phyloP scores from a whole-genome alignment of 2,113 vertebrate species.

The Rhineura floridana region DNA sequence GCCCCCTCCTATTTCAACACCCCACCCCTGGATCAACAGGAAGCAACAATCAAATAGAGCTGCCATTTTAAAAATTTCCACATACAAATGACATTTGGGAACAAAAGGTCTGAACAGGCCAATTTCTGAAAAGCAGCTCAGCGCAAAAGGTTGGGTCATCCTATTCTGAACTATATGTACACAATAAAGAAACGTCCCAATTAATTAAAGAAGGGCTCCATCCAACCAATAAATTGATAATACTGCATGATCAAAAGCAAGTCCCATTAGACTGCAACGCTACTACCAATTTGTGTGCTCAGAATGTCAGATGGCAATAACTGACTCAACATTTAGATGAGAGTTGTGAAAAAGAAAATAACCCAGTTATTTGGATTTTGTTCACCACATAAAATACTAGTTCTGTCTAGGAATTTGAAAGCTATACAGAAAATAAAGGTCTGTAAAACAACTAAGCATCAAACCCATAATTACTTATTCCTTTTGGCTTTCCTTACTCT shows the following conservation, averaged over 20 bases:
- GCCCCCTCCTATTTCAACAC: background rate
- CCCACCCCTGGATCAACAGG: background rate
- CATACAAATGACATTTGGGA: background rate
- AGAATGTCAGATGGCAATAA: background rate
- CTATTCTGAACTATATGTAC: background rate
- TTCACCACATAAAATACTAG: background rate
- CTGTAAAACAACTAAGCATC: background rate
- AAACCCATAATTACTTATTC: accelerated
- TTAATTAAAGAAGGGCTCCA: background rate
- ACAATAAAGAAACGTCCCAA: background rate
- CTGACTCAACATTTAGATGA: accelerated
- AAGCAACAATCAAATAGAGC: too few species aligned
- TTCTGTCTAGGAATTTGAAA: background rate
- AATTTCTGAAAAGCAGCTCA: background rate
- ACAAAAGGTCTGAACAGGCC: background rate
- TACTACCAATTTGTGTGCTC: background rate
- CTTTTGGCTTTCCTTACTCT: background rate
- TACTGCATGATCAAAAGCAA: background rate
- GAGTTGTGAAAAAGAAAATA: background rate
- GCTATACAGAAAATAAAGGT: accelerated
- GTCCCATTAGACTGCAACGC: background rate
- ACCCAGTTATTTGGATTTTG: background rate
- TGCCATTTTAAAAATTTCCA: background rate
- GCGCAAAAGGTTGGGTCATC: background rate
- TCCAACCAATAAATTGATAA: background rate